Evolutionary conservation across 2,888 invertebrate species (phyloP).

Genomic region (Napeogenes sylphis): DNA sequence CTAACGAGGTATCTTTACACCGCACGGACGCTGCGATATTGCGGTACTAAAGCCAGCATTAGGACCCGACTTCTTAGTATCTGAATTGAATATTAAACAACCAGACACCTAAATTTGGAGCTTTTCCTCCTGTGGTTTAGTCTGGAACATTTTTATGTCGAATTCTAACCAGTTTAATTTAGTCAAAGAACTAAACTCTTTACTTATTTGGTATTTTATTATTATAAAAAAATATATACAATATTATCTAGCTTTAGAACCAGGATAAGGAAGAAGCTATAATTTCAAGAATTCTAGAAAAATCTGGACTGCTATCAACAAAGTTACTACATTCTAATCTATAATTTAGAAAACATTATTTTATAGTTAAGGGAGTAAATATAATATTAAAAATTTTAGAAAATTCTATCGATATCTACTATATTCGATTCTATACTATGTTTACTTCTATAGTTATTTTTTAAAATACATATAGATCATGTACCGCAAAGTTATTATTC

Average conservation of each 20-base stretch:
- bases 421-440: too few species aligned
- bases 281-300: too few species aligned
- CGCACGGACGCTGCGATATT: conserved; percentile 33
- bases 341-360: too few species aligned
- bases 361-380: too few species aligned
- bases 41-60: conserved; percentile 30
- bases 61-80: conserved; percentile 28
- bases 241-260: too few species aligned
- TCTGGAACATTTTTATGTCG: conserved; percentile 19
- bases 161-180: conserved; percentile 9
- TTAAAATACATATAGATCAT: neutral
- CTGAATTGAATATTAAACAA: conserved; percentile 31
- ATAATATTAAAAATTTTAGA: too few species aligned
- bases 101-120: conserved; percentile 36
- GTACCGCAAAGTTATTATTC: neutral
- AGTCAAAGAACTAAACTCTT: neutral
- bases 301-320: too few species aligned
- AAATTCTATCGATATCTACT: too few species aligned
- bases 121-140: conserved; percentile 19
- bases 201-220: too few species aligned
- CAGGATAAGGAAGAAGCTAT: too few species aligned
- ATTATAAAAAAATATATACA: too few species aligned
- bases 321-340: too few species aligned
- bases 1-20: conserved; percentile 33
- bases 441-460: neutral